Evolutionary conservation across 2,113 vertebrate genomes (phyloP).

Genomic region (Etia nguti): DNA sequence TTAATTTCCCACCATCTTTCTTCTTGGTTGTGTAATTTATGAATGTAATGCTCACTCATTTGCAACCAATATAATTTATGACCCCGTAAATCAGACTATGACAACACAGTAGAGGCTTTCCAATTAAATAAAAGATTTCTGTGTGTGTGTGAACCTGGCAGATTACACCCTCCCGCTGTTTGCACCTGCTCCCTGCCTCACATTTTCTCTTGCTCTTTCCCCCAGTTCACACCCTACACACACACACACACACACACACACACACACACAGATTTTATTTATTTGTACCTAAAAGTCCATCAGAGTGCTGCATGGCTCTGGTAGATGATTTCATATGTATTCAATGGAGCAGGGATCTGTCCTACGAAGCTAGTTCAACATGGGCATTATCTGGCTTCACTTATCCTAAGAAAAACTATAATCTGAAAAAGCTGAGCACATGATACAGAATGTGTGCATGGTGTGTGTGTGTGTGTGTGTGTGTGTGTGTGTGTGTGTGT

Average conservation of each 20-base stretch:
- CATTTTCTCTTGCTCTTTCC: neutral
- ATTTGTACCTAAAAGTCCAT: neutral
- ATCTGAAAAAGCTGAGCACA: neutral
- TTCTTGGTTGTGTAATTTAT: slow-evolving; percentile 7
- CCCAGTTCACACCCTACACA: neutral
- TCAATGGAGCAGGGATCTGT: neutral
- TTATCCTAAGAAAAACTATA: neutral
- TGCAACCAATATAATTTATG: neutral
- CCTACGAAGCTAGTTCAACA: neutral
- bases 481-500: neutral
- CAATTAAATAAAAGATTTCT: neutral
- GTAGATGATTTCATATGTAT: neutral
- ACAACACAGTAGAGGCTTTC: neutral
- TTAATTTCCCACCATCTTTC: neutral
- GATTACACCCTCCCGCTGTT: neutral
- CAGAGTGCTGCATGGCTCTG: neutral
- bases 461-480: neutral
- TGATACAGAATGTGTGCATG: neutral
- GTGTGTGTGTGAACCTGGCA: neutral
- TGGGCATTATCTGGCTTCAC: neutral
- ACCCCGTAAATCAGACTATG: slow-evolving; percentile 2
- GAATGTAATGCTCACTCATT: neutral
- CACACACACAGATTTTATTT: neutral
- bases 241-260: neutral
- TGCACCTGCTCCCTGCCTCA: neutral